Evolutionary conservation across 2,113 vertebrate species (phyloP).

Genomic region (Calonectris borealis): DNA sequence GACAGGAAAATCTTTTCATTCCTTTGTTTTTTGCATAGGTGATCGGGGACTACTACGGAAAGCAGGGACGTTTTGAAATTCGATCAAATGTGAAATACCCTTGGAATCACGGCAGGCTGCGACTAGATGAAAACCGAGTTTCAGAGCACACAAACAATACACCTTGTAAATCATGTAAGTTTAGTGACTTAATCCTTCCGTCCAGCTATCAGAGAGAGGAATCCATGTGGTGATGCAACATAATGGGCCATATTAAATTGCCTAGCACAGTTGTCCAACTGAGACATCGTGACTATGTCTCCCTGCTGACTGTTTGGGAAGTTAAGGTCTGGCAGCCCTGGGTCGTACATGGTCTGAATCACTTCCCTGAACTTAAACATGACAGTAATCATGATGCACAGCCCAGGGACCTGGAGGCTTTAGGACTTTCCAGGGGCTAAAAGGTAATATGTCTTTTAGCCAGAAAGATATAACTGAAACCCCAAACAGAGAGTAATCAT

Average conservation of each 20-base stretch:
- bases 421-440: not conserved
- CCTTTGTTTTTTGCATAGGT: constrained; percentile 72
- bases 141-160: constrained; percentile 70
- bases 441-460: not conserved
- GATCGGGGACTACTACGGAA: constrained; percentile 91
- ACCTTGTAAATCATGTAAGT: constrained; percentile 92
- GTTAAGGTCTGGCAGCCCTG: not conserved
- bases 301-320: not conserved
- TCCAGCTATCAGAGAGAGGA: not conserved
- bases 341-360: not conserved
- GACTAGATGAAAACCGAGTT: constrained; percentile 67
- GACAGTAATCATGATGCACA: not conserved
- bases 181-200: constrained; percentile 46
- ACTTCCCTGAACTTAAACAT: not conserved
- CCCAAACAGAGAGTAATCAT: not conserved
- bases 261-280: not conserved
- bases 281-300: not conserved
- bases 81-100: constrained; percentile 84
- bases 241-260: not conserved
- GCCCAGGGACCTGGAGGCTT: not conserved
- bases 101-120: constrained; percentile 73
- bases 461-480: not conserved
- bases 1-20: not conserved
- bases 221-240: not conserved
- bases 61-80: constrained; percentile 85